Percentiles rank a stretch among this genome's conserved stretches.
Evolutionary conservation across 2,888 invertebrate genomes (phyloP).

Genomic region (Drosophila lutescens): DNA sequence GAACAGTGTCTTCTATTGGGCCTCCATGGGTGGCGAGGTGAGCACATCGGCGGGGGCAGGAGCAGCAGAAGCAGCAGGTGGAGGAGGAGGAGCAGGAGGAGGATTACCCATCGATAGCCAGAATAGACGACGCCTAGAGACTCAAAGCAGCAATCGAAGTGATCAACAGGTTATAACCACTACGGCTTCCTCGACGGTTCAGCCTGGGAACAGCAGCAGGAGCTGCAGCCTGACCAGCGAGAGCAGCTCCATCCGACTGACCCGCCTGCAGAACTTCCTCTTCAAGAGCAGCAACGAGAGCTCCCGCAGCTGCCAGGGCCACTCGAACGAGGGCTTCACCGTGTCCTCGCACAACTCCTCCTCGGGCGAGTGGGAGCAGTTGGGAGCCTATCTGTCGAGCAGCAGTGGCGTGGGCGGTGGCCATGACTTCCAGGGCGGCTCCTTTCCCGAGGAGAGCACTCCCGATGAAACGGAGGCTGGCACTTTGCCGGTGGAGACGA

Average conservation of each 20-base stretch:
- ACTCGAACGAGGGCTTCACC: conserved; percentile 81
- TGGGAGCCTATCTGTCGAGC: conserved; percentile 57
- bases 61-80: conserved; percentile 25
- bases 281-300: conserved; percentile 82
- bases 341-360: conserved; percentile 81
- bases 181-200: conserved; percentile 13
- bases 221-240: conserved; percentile 81
- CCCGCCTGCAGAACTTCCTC: conserved; percentile 82
- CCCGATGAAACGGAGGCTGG: conserved; percentile 49
- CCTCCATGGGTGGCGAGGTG: conserved; percentile 81
- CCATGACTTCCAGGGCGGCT: conserved; percentile 60
- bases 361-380: conserved; percentile 81
- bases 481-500: conserved; percentile 52
- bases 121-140: conserved; percentile 41
- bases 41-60: conserved; percentile 65
- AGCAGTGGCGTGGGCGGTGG: conserved; percentile 49
- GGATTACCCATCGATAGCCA: conserved; percentile 16
- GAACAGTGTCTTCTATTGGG: conserved; percentile 72
- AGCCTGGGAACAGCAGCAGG: conserved; percentile 63
- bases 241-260: conserved; percentile 77
- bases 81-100: conserved; percentile 18
- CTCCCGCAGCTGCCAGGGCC: conserved; percentile 76
- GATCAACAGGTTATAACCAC: conserved; percentile 43
- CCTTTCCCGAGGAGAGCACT: conserved; percentile 63
- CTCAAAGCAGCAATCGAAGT: conserved; percentile 63